A percentile compares a stretch with the other conserved stretches of the same genome.
Conservation (phyloP, 2,797 vertebrate species). For the Liasis olivaceus region DNA sequence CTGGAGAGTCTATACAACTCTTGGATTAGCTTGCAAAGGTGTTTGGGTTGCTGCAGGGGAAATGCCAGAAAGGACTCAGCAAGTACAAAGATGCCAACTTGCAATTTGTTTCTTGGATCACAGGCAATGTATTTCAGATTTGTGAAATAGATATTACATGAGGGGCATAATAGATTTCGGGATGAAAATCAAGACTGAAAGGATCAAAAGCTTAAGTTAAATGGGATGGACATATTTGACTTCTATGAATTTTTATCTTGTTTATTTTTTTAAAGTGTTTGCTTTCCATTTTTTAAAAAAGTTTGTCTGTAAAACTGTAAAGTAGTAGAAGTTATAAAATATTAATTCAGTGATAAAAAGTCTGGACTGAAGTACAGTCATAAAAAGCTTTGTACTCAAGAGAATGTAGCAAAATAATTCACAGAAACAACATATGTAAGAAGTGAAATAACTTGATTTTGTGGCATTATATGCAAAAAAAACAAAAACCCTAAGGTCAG, state of each 20-base stretch:
- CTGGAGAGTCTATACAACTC: neutral
- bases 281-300: slow-evolving; percentile 34
- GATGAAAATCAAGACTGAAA: slow-evolving; percentile 10
- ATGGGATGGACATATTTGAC: slow-evolving; percentile 39
- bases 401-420: slow-evolving; percentile 31
- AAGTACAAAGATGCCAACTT: neutral
- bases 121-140: neutral
- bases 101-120: neutral
- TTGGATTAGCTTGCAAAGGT: neutral
- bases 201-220: slow-evolving; percentile 28
- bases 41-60: neutral
- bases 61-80: slow-evolving; percentile 20
- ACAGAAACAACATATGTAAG: slow-evolving; percentile 52
- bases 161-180: slow-evolving; percentile 8
- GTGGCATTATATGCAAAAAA: slow-evolving; percentile 77
- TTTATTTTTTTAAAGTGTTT: neutral
- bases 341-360: slow-evolving; percentile 55
- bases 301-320: slow-evolving; percentile 50
- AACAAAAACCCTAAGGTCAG: neutral
- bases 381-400: slow-evolving; percentile 48
- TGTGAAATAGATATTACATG: slow-evolving; percentile 1
- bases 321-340: slow-evolving; percentile 60
- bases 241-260: slow-evolving; percentile 48
- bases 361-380: slow-evolving; percentile 39
- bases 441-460: slow-evolving; percentile 60